Percentiles rank a stretch among this genome's conserved stretches.
Evolutionary conservation across 2,888 invertebrate genomes (phyloP).

Genomic region (Helobdella robusta): DNA sequence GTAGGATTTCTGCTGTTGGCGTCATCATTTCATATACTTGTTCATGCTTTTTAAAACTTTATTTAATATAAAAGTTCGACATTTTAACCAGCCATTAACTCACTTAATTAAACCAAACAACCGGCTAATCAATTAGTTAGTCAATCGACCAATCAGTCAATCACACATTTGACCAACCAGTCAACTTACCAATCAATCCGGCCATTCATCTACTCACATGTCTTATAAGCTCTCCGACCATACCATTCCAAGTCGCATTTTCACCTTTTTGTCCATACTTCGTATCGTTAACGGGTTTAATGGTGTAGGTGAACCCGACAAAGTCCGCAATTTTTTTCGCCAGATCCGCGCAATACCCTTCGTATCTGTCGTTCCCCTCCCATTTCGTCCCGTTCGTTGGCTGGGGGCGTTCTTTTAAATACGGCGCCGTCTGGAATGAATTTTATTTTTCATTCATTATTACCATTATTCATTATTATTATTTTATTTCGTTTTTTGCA

Average conservation of each 20-base stretch:
- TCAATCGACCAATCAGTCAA: no score
- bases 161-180: no score
- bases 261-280: constrained; percentile 34
- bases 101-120: no score
- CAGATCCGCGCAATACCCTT: constrained; percentile 55
- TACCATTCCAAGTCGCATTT: constrained; percentile 46
- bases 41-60: no score
- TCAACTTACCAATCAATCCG: not conserved
- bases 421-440: constrained; percentile 43
- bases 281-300: constrained; percentile 34
- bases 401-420: constrained; percentile 38
- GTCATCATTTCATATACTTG: no score
- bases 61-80: no score
- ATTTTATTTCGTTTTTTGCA: no score
- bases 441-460: no score
- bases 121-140: no score
- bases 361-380: constrained; percentile 61
- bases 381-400: constrained; percentile 29
- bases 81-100: no score
- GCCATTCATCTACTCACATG: constrained; percentile 39
- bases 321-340: constrained; percentile 45
- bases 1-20: no score
- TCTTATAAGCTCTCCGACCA: constrained; percentile 45
- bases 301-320: constrained; percentile 47
- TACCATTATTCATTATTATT: no score